Conservation (phyloP, 2,888 invertebrate genomes). For the Oasisia sp. region DNA sequence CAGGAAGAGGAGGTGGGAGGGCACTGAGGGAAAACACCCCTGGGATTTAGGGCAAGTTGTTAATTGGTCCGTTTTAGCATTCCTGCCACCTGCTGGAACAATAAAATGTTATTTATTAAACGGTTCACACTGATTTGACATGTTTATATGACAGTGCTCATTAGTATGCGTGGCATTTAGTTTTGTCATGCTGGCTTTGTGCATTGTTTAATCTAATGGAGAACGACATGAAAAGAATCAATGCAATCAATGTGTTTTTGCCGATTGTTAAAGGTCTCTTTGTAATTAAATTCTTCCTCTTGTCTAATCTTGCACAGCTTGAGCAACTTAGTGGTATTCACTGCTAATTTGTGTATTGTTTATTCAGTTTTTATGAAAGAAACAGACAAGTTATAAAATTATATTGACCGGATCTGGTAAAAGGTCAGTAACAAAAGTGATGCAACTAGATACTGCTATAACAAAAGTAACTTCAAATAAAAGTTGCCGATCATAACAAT, state of each 20-base stretch:
- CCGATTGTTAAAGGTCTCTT: background rate
- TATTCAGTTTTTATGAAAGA: too few relatives aligned
- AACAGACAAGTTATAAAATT: too few relatives aligned
- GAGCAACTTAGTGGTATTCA: too few relatives aligned
- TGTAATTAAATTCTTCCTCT: too few relatives aligned
- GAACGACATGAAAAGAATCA: background rate
- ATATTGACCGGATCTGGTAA: too few relatives aligned
- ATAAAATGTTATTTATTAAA: slow-evolving; percentile 13
- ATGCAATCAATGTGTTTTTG: background rate
- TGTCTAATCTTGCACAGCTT: too few relatives aligned
- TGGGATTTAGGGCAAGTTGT: background rate
- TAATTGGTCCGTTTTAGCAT: background rate
- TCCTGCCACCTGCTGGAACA: background rate
- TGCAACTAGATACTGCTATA: too few relatives aligned
- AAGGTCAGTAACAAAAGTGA: too few relatives aligned
- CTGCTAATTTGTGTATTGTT: too few relatives aligned
- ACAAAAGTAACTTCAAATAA: too few relatives aligned
- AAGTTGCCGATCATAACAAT: too few relatives aligned
- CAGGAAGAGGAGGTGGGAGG: too few relatives aligned
- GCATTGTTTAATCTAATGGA: background rate
- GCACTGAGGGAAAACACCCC: background rate
- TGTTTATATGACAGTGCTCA: background rate
- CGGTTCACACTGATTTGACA: background rate
- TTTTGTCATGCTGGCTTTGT: background rate
- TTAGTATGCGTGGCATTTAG: background rate